Evolutionary conservation across 2,888 invertebrate species (phyloP).

Genomic region (Chydorus sphaericus): DNA sequence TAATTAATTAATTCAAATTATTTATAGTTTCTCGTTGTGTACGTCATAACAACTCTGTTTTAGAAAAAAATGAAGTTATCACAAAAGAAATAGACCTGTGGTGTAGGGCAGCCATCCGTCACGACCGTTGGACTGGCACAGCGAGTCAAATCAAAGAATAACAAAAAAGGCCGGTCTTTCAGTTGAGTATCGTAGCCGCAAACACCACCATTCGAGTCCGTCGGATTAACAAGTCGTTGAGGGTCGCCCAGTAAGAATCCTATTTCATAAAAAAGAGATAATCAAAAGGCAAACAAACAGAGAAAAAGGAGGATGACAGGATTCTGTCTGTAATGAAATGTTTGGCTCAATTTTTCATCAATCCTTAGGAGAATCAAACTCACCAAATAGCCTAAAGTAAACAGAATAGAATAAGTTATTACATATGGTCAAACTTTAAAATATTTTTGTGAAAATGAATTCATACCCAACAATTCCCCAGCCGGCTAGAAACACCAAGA

Average conservation of each 20-base stretch:
- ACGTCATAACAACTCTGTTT: not conserved
- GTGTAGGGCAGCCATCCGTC: conserved; percentile 61
- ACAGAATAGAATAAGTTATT: no score
- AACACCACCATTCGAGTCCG: conserved; percentile 58
- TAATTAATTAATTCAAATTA: conserved; percentile 2
- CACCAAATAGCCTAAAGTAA: no score
- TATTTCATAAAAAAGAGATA: conserved; percentile 21
- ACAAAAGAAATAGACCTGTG: no score
- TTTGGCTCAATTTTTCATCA: no score
- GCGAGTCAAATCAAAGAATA: conserved; percentile 66
- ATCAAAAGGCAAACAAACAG: conserved; percentile 19
- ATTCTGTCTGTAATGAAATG: no score
- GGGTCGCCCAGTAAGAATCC: conserved; percentile 14
- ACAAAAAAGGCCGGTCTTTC: conserved; percentile 48
- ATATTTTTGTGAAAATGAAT: not conserved
- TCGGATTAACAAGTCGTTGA: conserved; percentile 23
- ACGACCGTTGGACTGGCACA: conserved; percentile 53
- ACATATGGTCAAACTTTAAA: no score
- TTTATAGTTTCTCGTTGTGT: no score
- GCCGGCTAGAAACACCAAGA: conserved; percentile 57
- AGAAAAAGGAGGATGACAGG: no score
- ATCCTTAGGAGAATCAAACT: no score
- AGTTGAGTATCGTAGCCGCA: conserved; percentile 59
- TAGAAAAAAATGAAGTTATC: no score
- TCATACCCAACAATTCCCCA: conserved; percentile 74